phyloP scores from a whole-genome alignment of 2,888 invertebrate species.

The Hirtodrosophila alboralis region DNA sequence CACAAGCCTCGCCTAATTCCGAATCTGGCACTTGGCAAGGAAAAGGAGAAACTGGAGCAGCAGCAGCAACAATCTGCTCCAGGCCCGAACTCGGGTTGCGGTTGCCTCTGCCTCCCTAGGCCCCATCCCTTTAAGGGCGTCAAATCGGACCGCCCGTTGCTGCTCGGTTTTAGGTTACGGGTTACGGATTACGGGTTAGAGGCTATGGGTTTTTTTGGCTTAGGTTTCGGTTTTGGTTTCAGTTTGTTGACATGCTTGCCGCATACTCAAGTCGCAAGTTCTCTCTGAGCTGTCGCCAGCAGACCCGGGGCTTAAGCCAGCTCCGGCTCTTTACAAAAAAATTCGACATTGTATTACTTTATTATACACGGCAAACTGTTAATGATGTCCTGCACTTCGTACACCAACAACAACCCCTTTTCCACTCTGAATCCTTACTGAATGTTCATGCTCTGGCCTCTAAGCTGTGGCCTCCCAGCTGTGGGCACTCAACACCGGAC shows the following conservation, averaged over 20 bases:
- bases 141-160: slow-evolving; percentile 6
- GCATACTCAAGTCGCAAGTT: slow-evolving; percentile 6
- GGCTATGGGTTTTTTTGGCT: slow-evolving; percentile 16
- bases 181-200: slow-evolving; percentile 18
- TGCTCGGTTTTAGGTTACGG: slow-evolving; percentile 24
- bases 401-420: neutral
- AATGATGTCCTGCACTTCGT: slow-evolving; percentile 31
- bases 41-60: slow-evolving; percentile 12
- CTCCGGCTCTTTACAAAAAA: slow-evolving; percentile 11
- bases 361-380: slow-evolving; percentile 37
- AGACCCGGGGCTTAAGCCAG: slow-evolving; percentile 3
- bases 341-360: slow-evolving; percentile 35
- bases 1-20: slow-evolving; percentile 11
- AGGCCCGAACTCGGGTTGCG: slow-evolving; percentile 22
- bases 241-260: slow-evolving; percentile 58
- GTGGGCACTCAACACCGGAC: neutral
- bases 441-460: slow-evolving; percentile 17
- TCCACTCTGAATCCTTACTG: slow-evolving; percentile 29
- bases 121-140: slow-evolving; percentile 3
- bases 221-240: slow-evolving; percentile 24
- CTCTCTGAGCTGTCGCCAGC: slow-evolving; percentile 15
- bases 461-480: slow-evolving; percentile 7
- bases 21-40: slow-evolving; percentile 6
- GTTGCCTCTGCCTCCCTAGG: slow-evolving; percentile 15
- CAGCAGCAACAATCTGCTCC: slow-evolving; percentile 18